Base-by-base conservation (phyloP, 2,888 invertebrate species). In the Melinaea marsaeus region DNA sequence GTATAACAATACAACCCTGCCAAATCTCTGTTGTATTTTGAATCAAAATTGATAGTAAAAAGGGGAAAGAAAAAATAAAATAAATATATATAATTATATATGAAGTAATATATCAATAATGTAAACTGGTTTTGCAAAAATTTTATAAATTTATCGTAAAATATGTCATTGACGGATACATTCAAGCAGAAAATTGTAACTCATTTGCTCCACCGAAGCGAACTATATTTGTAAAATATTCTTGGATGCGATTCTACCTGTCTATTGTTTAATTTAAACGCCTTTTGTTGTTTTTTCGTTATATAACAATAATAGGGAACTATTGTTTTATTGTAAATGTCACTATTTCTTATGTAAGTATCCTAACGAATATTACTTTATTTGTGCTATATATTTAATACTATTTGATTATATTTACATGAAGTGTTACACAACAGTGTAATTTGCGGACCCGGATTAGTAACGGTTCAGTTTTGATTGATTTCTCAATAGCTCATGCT, bases 401-500 rank as follows among this genome's bases (percentile, higher is more conserved):
- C 54, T 59, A 51, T 32, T 54, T 13, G 22, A 55, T 46, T 56
- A 35, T 48, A 56, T 35, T 9, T 32, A 56, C 32, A 34, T 55
- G 45, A 45, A 42, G 22, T 45, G 42, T 47, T 34, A 47, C 13
- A 54, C 5, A 59, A 60, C 60, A 42, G 34, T 47, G 45, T 63
- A 46, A 63, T 57, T 37, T 57, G n/a, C 58, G 48, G 58, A 51
- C 59, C 11, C 42, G 54, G 57, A 63, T 62, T 62, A 60, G 62
- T 66, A 60, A 63, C 55, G 35, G 55, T 63, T 55, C 57, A 57
- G 68, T 69, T 58, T 64, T 64, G 74, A 79, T 75, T 74, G 78
- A 78, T 81, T 80, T 73, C 76, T 71, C 73, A 81, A 80, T 70
- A 70, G 65, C 13, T 51, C 7, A 64, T 74, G 55, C 70, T 68